Evolutionary conservation across 2,888 invertebrate genomes (phyloP).

Genomic region (Drosophila cracens): DNA sequence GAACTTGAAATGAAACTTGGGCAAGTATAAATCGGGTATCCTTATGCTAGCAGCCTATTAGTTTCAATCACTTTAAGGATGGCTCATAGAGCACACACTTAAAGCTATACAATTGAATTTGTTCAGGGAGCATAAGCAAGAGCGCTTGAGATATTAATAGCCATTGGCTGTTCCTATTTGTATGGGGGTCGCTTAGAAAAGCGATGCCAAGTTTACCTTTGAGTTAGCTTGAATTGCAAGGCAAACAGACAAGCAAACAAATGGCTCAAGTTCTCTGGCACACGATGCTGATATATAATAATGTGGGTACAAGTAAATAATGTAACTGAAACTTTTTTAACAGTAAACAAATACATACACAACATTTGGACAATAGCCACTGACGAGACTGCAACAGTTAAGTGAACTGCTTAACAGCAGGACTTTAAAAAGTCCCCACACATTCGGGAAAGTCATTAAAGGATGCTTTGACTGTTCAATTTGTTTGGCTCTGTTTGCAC

Average conservation of each 20-base stretch:
- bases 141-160: constrained; percentile 52
- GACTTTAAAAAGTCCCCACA: constrained; percentile 20
- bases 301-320: constrained; percentile 54
- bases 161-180: constrained; percentile 43
- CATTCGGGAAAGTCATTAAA: constrained; percentile 18
- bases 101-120: constrained; percentile 33
- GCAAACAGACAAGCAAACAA: constrained; percentile 33
- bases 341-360: neutral
- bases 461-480: constrained; percentile 35
- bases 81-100: constrained; percentile 3
- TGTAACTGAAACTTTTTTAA: constrained; percentile 48
- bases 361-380: neutral
- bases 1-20: neutral
- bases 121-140: neutral
- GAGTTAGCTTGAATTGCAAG: constrained; percentile 41
- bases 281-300: constrained; percentile 6
- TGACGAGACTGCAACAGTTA: constrained; percentile 6
- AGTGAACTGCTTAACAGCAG: constrained; percentile 6
- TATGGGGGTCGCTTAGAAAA: constrained; percentile 17
- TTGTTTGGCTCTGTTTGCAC: constrained; percentile 31
- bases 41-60: neutral
- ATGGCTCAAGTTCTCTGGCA: constrained; percentile 16
- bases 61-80: constrained; percentile 1
- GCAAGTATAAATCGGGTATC: neutral
- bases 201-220: constrained; percentile 32